Base-by-base conservation (phyloP, 2,113 vertebrate species). In the Brachirus orientalis region DNA sequence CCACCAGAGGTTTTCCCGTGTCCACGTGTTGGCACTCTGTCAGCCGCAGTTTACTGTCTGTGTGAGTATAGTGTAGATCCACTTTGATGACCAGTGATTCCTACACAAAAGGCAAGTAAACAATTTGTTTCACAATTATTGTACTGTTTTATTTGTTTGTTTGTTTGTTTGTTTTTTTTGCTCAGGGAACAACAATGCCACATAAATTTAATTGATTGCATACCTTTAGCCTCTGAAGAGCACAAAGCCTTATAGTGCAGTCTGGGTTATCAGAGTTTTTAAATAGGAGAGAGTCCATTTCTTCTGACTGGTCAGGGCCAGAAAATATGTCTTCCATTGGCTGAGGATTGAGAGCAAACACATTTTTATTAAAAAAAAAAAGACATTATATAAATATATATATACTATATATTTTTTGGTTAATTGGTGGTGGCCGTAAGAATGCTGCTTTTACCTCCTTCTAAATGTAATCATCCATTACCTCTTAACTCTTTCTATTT, bases 141-240 rank as follows among this genome's bases (percentile, higher is more conserved):
- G n/a, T n/a, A n/a, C n/a, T n/a, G n/a, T n/a, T n/a, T n/a, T n/a
- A n/a, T n/a, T n/a, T n/a, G n/a, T n/a, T n/a, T n/a, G n/a, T n/a
- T n/a, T n/a, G n/a, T n/a, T n/a, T n/a, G n/a, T n/a, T n/a, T n/a
- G n/a, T n/a, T n/a, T n/a, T n/a, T n/a, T n/a, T n/a, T n/a, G n/a
- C n/a, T 7, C 10, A 10, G 37, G 16, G 5, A 36, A 17, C 12
- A 54, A 9, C 71, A 46, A 14, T 0, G 55, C n/a, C 2, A 68
- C 3, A 22, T 51, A 33, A 46, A 10, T 35, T 40, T 10, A 6
- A 47, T 5, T 7, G 13, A 52, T 6, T 59, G 22, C 69, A 80
- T 86, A 94, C 93, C 94, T 92, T 85, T 4, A 94, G 91, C 61
- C 88, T 95, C 74, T 96, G 95, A 22, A 96, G 92, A 48, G 85